Conservation (phyloP, 2,113 vertebrate genomes). For the Noturus placidus region DNA sequence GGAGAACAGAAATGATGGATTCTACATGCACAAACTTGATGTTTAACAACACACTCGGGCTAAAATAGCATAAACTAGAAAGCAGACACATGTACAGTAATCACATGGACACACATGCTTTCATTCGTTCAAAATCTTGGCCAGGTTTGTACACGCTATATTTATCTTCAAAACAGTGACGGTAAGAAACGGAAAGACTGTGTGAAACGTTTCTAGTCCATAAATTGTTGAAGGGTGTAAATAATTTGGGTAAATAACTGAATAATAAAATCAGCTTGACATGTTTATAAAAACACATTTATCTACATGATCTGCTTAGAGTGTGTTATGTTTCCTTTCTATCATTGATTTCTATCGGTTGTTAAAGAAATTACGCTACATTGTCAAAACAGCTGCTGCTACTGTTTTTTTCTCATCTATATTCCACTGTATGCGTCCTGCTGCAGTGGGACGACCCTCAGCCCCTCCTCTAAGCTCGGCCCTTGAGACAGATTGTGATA, state of each 20-base stretch:
- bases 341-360: background rate
- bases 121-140: background rate
- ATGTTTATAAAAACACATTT: no score
- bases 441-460: slow-evolving; percentile 23
- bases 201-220: background rate
- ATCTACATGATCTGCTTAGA: background rate
- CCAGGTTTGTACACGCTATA: background rate
- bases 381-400: slow-evolving; percentile 11
- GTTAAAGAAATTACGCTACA: background rate
- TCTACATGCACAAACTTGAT: slow-evolving; percentile 2
- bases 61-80: slow-evolving; percentile 19
- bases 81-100: slow-evolving; percentile 1
- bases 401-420: slow-evolving; percentile 12
- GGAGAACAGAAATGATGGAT: background rate
- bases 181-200: background rate
- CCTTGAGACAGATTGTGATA: slow-evolving; percentile 65
- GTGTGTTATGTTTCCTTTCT: no score
- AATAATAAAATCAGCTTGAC: background rate
- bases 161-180: background rate
- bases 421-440: slow-evolving; percentile 18
- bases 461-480: slow-evolving; percentile 38
- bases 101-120: background rate
- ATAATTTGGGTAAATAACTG: background rate
- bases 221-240: background rate
- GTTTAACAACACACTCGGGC: slow-evolving; percentile 9